These are phyloP conservation scores for Lochmaea crataegi DNA, from an alignment of 2,888 invertebrate genomes.

Conservation along the genomic window DNA sequence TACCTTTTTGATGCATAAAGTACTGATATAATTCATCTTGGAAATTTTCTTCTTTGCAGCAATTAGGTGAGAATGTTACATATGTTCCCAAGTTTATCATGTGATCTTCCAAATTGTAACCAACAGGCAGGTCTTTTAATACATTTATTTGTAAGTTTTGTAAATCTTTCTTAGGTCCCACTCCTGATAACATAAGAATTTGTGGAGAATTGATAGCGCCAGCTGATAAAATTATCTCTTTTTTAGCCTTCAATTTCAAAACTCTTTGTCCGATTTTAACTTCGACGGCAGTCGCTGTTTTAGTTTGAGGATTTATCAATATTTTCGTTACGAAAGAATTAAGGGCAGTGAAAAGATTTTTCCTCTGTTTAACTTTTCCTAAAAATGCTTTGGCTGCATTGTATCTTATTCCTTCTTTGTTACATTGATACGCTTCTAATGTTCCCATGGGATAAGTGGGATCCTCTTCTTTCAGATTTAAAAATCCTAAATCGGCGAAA, in stretches of 20 bases:
- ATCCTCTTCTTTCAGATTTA: conserved; percentile 47
- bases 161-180: conserved; percentile 69
- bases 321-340: conserved; percentile 70
- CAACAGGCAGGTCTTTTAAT: conserved; percentile 67
- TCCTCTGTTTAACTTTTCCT: conserved; percentile 65
- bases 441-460: conserved; percentile 56
- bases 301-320: conserved; percentile 64
- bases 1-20: conserved; percentile 66
- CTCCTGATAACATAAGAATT: conserved; percentile 76
- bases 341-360: conserved; percentile 72
- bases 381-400: conserved; percentile 80
- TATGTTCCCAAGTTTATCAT: conserved; percentile 59
- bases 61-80: conserved; percentile 41
- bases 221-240: conserved; percentile 74
- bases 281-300: conserved; percentile 65
- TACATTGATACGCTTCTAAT: conserved; percentile 50
- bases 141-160: conserved; percentile 64
- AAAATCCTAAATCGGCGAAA: conserved; percentile 64
- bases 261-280: conserved; percentile 59
- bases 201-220: conserved; percentile 77
- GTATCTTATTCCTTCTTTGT: conserved; percentile 62
- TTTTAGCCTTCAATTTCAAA: conserved; percentile 63
- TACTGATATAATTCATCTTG: conserved; percentile 62
- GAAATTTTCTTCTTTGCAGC: conserved; percentile 13
- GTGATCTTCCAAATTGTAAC: conserved; percentile 71